Evolutionary conservation across 2,113 vertebrate genomes (phyloP), one percentile per base, ranked within the genome.

Genomic region (Sapayoa aenigma): DNA sequence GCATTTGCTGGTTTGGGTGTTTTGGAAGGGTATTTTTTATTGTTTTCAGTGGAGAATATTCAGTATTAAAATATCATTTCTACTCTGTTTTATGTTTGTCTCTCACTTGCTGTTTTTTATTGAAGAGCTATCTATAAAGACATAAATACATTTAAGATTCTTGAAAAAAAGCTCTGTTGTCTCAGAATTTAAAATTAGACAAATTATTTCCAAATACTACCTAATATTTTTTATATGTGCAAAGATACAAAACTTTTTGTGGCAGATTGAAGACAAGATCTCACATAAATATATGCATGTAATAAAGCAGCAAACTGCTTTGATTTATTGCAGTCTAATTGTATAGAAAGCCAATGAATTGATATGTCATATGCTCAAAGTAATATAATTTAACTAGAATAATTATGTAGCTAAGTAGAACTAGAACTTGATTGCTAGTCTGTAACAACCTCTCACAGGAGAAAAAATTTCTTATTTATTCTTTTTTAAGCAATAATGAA

Each of bases 281-380:
- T 82, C 28, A 63, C 66, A 37, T 69, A 96, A 93, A 9, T 33
- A 8, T 59, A 80, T 79, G 37, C 39, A 81, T 58, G 66, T 91
- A 89, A 77, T 83, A 87, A 33, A 93, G 59, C 68, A 94, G 68
- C 50, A 95, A 75, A 91, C 89, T 87, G 76, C 65, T 96, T 93
- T 95, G 75, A 95, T 95, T 93, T 97, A 90, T 87, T 95, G 44
- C 65, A 53, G 49, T 84, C 22, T 94, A 90, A 84, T 81, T 92
- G 30, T 60, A 85, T 46, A 89, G 77, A 93, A 96, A 94, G 39
- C 20, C 77, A 52, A 72, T 53, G 11, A 62, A 85, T 44, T 79
- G 93, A 55, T 86, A 44, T 85, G 88, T 95, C 93, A 84, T 91
- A 93, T 0, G 1, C 28, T 84, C 41, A 91, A 81, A 91, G 56